Evolutionary conservation across 2,888 invertebrate species (phyloP), one percentile per base, ranked within the genome.

Genomic region (Polia nebulosa): DNA sequence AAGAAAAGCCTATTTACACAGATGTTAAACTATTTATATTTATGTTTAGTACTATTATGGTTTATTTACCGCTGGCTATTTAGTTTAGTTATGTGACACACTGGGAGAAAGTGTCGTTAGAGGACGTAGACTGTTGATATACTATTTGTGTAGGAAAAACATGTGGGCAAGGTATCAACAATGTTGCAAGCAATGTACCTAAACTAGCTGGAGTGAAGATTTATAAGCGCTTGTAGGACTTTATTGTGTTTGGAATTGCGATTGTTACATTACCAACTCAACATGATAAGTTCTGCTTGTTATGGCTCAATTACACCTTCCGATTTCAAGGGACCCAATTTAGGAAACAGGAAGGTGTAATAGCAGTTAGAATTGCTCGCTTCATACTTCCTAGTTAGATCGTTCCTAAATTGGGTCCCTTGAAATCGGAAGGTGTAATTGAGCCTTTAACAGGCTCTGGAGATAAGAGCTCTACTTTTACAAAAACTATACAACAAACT

Each of bases 71-170:
- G 15, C 39, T 29, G 9, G 29, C 55, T 67, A 73, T 74, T 66
- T 74, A 52, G 56, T 58, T 60, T 53, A 41, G 71, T 60, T 78
- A 72, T 39, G 59, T 72, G 41, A 65, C 20, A 11, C 3, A 32
- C 2, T 3, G 22, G 47, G 64, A 65, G 77, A 78, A 78, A 78
- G 80, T 59, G 51, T 62, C 56, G 49, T 75, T 51, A 45, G 20
- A 72, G 73, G 78, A 78, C 73, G 57, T 72, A 4, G 22, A 57
- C n/a, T 36, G 20, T 39, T 32, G 8, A 56, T 27, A n/a, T 63
- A 20, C 13, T 22, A 45, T n/a, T n/a, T 44, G 52, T 45, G 29
- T 27, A 27, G 47, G 47, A 25, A 76, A 62, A 71, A 45, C 22
- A 55, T 25, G 22, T 47, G 22, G 22, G 13, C 49, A n/a, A 11